A percentile compares a stretch with the other conserved stretches of the same genome.
These are phyloP conservation scores for Rhinolophus sinicus DNA, from an alignment of 2,113 vertebrate genomes.

Conservation along the genomic window DNA sequence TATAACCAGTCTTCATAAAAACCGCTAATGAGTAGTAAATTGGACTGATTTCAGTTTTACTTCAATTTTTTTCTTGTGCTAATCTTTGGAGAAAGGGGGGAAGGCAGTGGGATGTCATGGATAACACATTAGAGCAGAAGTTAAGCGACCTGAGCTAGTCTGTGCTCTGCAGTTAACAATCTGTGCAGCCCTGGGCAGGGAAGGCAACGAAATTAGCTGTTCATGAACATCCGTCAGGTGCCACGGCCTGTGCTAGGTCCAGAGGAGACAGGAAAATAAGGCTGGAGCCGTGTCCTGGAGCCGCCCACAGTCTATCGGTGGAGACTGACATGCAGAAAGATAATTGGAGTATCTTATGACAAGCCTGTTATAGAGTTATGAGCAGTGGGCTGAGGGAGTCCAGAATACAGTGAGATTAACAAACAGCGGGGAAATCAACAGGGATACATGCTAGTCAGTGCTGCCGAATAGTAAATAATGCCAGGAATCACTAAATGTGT, in stretches of 20 bases:
- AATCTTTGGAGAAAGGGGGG: slow-evolving; percentile 55
- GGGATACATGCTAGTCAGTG: not conserved
- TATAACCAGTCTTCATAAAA: slow-evolving; percentile 72
- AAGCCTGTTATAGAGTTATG: not conserved
- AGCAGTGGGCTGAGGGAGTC: not conserved
- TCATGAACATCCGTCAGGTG: not conserved
- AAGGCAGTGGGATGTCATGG: slow-evolving; percentile 31
- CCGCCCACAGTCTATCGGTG: not conserved
- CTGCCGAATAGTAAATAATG: not conserved
- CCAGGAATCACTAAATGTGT: not conserved
- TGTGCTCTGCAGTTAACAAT: not conserved
- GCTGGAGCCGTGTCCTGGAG: rapidly evolving
- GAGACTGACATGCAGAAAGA: not conserved
- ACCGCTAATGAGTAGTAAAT: slow-evolving; percentile 75
- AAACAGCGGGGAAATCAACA: not conserved
- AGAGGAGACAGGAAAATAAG: not conserved
- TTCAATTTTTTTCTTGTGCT: slow-evolving; percentile 65
- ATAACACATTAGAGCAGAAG: not conserved
- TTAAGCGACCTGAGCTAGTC: not conserved
- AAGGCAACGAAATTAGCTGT: not conserved
- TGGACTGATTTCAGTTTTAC: slow-evolving; percentile 67
- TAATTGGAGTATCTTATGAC: not conserved
- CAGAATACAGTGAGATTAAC: not conserved
- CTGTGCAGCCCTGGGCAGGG: not conserved
- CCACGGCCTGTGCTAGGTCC: not conserved